A percentile compares a stretch with the other conserved stretches of the same genome.
phyloP scores from a whole-genome alignment of 2,797 vertebrate genomes.

The Brachyalestes nurse region DNA sequence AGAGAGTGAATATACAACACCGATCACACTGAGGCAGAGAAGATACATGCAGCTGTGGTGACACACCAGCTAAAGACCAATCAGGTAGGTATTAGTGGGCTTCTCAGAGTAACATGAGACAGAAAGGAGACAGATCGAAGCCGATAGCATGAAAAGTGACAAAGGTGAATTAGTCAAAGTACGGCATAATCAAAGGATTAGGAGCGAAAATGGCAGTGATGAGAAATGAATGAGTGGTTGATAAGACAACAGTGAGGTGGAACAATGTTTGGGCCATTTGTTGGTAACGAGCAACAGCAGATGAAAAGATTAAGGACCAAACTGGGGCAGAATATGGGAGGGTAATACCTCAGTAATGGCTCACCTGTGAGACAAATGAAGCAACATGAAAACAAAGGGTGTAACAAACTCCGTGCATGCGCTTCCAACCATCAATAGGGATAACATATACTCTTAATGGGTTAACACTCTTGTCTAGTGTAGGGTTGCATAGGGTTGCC shows the following conservation, averaged over 20 bases:
- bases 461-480: slow-evolving; percentile 53
- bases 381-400: slow-evolving; percentile 20
- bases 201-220: slow-evolving; percentile 18
- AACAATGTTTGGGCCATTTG: slow-evolving; percentile 1
- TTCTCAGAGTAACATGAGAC: slow-evolving; percentile 21
- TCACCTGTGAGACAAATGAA: slow-evolving; percentile 27
- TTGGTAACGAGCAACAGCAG: neutral
- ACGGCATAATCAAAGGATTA: slow-evolving; percentile 39
- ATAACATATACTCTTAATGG: slow-evolving; percentile 43
- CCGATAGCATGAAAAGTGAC: slow-evolving; percentile 23
- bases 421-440: slow-evolving; percentile 24
- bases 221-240: slow-evolving; percentile 15
- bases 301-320: neutral
- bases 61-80: slow-evolving; percentile 12
- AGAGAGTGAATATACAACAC: slow-evolving; percentile 7
- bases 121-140: slow-evolving; percentile 28
- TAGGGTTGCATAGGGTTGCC: slow-evolving; percentile 55
- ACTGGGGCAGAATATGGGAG: neutral
- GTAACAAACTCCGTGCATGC: slow-evolving; percentile 25
- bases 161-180: slow-evolving; percentile 23
- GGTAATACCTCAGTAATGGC: slow-evolving; percentile 11
- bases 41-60: slow-evolving; percentile 24
- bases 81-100: slow-evolving; percentile 12
- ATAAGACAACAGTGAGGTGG: slow-evolving; percentile 5
- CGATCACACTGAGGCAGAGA: slow-evolving; percentile 10